A percentile compares a stretch with the other conserved stretches of the same genome.
Evolutionary conservation across 2,113 vertebrate genomes (phyloP).

Genomic region (Myiozetetes cayanensis): DNA sequence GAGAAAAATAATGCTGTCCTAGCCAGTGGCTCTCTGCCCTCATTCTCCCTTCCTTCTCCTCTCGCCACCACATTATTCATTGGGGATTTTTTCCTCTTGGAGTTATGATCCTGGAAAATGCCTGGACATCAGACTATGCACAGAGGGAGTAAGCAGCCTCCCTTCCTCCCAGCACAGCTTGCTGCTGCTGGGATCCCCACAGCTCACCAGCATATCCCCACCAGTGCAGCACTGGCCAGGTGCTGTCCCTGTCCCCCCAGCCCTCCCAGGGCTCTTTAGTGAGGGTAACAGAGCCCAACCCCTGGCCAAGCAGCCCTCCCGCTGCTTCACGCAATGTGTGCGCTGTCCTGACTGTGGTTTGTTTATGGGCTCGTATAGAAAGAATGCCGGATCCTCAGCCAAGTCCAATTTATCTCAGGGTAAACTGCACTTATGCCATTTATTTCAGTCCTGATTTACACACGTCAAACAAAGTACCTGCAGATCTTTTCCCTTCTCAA

Average conservation of each 20-base stretch:
- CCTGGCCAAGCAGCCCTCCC: background rate
- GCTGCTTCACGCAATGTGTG: background rate
- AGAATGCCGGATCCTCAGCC: constrained; percentile 23
- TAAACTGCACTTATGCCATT: constrained; percentile 13
- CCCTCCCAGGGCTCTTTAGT: background rate
- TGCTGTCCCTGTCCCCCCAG: background rate
- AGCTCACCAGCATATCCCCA: background rate
- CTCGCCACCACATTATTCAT: background rate
- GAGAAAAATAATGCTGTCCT: background rate
- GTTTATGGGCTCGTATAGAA: background rate
- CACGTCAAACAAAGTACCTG: constrained; percentile 22
- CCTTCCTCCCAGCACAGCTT: background rate
- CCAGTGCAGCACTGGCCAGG: background rate
- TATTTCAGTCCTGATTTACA: constrained; percentile 30
- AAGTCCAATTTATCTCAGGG: constrained; percentile 41
- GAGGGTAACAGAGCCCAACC: background rate
- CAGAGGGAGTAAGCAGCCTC: background rate
- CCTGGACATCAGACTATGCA: background rate
- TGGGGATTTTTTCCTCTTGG: background rate
- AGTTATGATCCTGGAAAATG: background rate
- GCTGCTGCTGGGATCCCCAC: background rate
- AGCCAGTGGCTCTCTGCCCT: background rate
- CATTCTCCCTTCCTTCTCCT: background rate
- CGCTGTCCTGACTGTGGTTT: background rate
- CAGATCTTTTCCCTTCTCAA: constrained; percentile 1